Evolutionary conservation across 2,888 invertebrate genomes (phyloP), one percentile per base, ranked within the genome.

Genomic region (Dryobota labecula): DNA sequence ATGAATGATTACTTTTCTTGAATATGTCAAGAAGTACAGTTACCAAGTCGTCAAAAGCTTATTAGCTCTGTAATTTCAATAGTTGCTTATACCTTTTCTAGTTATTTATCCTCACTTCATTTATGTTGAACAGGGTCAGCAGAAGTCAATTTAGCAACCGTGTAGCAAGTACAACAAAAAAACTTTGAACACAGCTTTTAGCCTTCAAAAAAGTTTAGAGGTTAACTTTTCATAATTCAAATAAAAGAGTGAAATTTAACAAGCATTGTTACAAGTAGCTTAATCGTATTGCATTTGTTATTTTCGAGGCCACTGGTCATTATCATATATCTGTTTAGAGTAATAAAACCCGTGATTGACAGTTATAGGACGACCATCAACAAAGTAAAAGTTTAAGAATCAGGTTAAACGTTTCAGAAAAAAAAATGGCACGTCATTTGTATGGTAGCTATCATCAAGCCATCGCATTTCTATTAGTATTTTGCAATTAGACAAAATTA

Each of bases 341-440:
- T 84, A 87, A 88, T 89, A 88, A 89, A 89, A 89, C 82, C 78
- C 66, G 71, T 90, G 91, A 92, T 88, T 88, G 91, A 87, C 91
- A 88, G 86, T 90, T 90, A 82, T 86, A 89, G 92, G 91, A 87
- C 90, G 84, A 63, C 57, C 64, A 82, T 70, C 78, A 78, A 84
- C 81, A 79, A 83, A 87, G 90, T 89, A 90, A 89, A 90, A 89
- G 86, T 85, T 76, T 83, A 82, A 73, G 77, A 89, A 87, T 81
- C 83, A 85, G 89, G 89, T 83, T 89, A 84, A 87, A 86, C 69
- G 76, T 74, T 84, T 74, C 71, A 84, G 49, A 71, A 84, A 84
- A 79, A 84, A 84, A 82, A 84, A 84, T 86, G 80, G 88, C 85
- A 81, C 67, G 61, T 71, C 66, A 65, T 74, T 80, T 77, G 54